Base-by-base conservation (phyloP, 2,888 invertebrate genomes). In the Sinohyriopsis cumingii region DNA sequence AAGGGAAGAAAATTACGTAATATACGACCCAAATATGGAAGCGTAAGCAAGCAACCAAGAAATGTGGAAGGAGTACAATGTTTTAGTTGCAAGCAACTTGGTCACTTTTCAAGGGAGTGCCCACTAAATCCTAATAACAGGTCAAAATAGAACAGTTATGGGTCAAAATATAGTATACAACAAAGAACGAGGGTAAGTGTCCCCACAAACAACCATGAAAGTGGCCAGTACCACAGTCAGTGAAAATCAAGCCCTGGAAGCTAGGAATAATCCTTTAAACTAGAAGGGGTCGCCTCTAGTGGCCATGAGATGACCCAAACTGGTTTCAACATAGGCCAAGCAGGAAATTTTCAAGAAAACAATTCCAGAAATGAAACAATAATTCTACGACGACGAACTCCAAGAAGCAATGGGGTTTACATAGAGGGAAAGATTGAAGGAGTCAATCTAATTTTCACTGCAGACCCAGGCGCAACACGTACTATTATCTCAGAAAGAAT, bases 381-480 rank as follows among this genome's bases (percentile, higher is more conserved):
- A 28, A 24, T 60, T 25, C 59, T 28, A 28, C 28, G 54, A 60
- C 60, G 55, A 20, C 59, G 63, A 57, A 54, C 53, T 25, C 24
- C 53, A 22, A 45, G 62, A 20, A 28, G 62, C 57, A 53, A 57
- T 59, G 68, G 71, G 24, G 61, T 68, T 57, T 68, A 63, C 63
- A 59, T 72, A 15, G 54, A 55, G 61, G 68, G 71, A 59, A 22
- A 53, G 33, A 63, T 65, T 22, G 54, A 68, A 54, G 68, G 68
- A 22, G 20, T 59, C 5, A 25, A 57, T 19, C 18, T 65, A 15
- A 19, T 55, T 20, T 68, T 65, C 25, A 72, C 71, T 4, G 65
- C 65, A 22, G 68, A 72, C 25, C 68, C 68, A 9, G 71, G 68
- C 19, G 68, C 71, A 24, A 61, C 63, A n/a, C n/a, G 68, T 54